A percentile compares a stretch with the other conserved stretches of the same genome.
Evolutionary conservation across 64 coral and sea anemone species (phyloP).

Genomic region (Montipora capricornis): DNA sequence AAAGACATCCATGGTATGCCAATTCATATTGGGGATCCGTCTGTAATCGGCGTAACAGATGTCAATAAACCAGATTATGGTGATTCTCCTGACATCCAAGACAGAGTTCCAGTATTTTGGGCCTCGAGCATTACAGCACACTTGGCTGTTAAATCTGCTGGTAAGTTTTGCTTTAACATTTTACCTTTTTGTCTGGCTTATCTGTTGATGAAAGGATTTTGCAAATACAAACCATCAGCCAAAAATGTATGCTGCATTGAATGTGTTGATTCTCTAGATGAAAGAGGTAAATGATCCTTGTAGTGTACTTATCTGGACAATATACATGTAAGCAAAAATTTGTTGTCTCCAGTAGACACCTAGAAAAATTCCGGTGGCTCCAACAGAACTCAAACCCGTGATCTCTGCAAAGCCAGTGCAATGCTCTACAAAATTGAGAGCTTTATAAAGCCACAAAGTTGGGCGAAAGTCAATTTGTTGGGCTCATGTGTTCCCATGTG

Average conservation of each 20-base stretch:
- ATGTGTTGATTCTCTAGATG: too few relatives aligned
- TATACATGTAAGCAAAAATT: background rate
- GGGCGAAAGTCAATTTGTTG: too few relatives aligned
- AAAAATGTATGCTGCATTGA: too few relatives aligned
- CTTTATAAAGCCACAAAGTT: too few relatives aligned
- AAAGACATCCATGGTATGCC: slow-evolving; percentile 32
- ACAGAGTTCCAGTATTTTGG: slow-evolving; percentile 71
- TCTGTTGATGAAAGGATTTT: background rate
- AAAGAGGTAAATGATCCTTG: too few relatives aligned
- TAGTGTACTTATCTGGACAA: background rate
- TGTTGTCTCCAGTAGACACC: background rate
- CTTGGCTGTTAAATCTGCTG: slow-evolving; percentile 21
- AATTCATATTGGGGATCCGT: slow-evolving; percentile 73
- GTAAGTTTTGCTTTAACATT: slow-evolving; percentile 14
- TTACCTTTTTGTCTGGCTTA: background rate
- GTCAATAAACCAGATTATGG: slow-evolving; percentile 27
- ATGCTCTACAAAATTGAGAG: too few relatives aligned
- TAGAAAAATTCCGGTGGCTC: too few relatives aligned
- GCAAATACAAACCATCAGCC: too few relatives aligned
- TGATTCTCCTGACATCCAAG: slow-evolving; percentile 4
- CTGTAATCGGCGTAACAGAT: slow-evolving; percentile 63
- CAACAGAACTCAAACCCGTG: too few relatives aligned
- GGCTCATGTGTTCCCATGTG: too few relatives aligned
- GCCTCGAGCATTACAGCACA: slow-evolving; percentile 33
- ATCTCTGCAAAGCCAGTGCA: too few relatives aligned